Evolutionary conservation across 2,113 vertebrate species (phyloP), one percentile per base, ranked within the genome.

Genomic region (Zootoca vivipara): DNA sequence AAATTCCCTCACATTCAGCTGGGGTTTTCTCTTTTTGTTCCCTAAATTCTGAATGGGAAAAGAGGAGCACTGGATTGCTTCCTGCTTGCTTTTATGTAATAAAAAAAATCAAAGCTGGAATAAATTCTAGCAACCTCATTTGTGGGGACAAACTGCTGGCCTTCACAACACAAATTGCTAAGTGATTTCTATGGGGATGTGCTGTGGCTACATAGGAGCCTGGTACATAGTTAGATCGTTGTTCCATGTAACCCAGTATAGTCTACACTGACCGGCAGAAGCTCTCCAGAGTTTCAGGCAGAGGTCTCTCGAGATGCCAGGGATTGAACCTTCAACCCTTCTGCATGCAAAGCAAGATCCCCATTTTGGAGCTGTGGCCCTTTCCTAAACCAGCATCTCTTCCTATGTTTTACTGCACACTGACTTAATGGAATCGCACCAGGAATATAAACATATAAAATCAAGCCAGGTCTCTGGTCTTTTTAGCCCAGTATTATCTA

Each of bases 1-100:
- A 93, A 95, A 94, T 95, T 92, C 91, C 90, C 28, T 93, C 90
- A 82, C 94, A 92, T 93, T 88, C 90, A 91, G 92, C 20, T 64
- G 0, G 15, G 92, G 92, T 28, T 26, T 16, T 94, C 93, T 93
- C 92, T 92, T 93, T 92, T 90, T 92, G 90, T 93, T 93, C 91
- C 91, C 90, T 90, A 83, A 90, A 92, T 94, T 94, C 88, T 92
- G 92, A 90, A 89, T 86, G 88, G 91, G 92, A 85, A 65, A 92
- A 91, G 91, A 93, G 91, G 93, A 87, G 78, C 80, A 84, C 1
- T 91, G 91, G 90, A 92, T 93, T 90, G 90, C 93, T 73, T 30
- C 67, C 30, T 70, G 46, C 26, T 72, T 72, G 13, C 94, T 92
- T 87, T 33, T 58, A 33, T 33, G n/a, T 18, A 58, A 33, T n/a